phyloP scores from a whole-genome alignment of 2,888 invertebrate species.

The Pandemis heparana region DNA sequence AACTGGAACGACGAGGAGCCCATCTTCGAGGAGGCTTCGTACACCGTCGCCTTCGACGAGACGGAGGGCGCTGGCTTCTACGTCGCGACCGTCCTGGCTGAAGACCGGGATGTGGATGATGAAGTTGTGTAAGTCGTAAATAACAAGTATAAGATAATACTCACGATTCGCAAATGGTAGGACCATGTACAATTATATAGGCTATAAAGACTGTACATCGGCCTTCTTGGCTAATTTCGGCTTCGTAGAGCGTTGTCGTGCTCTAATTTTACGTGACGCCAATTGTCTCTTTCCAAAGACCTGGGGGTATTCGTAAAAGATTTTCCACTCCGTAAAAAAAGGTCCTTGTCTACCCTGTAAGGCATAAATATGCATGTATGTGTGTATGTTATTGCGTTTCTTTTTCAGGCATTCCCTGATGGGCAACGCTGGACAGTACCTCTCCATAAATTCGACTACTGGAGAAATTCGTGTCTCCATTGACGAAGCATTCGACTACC shows the following conservation, averaged over 20 bases:
- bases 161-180: too few relatives aligned
- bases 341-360: too few relatives aligned
- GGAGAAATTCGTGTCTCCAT: constrained; percentile 85
- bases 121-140: constrained; percentile 81
- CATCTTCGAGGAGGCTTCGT: constrained; percentile 76
- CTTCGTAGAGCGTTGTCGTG: too few relatives aligned
- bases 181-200: too few relatives aligned
- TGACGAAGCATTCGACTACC: constrained; percentile 87
- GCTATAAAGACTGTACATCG: too few relatives aligned
- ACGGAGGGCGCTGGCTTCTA: constrained; percentile 76
- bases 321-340: too few relatives aligned
- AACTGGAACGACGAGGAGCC: constrained; percentile 91
- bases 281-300: too few relatives aligned
- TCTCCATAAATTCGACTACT: constrained; percentile 79
- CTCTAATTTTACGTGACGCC: too few relatives aligned
- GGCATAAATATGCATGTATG: too few relatives aligned
- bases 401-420: constrained; percentile 81
- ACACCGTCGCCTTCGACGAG: constrained; percentile 81
- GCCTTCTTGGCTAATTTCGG: too few relatives aligned
- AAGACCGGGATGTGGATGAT: constrained; percentile 87
- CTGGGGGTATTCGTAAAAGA: too few relatives aligned
- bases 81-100: constrained; percentile 85
- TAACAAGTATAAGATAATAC: not conserved
- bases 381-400: not conserved
- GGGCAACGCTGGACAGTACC: constrained; percentile 75